Evolutionary conservation across 2,797 vertebrate genomes (phyloP), one percentile per base, ranked within the genome.

Genomic region (Semotilus atromaculatus): DNA sequence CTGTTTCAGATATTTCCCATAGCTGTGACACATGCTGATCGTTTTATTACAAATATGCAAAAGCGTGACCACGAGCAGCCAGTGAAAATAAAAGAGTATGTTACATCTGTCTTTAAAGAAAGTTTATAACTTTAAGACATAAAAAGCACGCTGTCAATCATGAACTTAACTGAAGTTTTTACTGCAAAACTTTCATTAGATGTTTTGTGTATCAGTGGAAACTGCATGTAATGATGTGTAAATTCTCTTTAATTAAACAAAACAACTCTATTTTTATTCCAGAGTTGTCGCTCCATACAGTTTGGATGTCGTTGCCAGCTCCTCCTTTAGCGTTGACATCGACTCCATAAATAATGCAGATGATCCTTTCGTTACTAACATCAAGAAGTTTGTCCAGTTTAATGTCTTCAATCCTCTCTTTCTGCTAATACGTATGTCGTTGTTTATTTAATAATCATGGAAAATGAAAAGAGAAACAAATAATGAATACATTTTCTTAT

Each of bases 1-100:
- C 38, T 82, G 10, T 92, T 93, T 8, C 91, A 97, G 96, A 91
- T 97, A 88, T 97, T 95, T 87, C 95, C 96, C n/a, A 89, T 97
- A 68, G 88, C 97, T 0, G 89, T 89, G 66, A 90, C 93, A 36
- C 96, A 96, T 18, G 95, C 94, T 75, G 94, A 97, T 18, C 10
- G 80, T 83, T 90, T 98, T 76, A 70, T 96, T 51, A 88, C 91
- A 73, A 96, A 96, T 19, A 75, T 97, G 10, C 92, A 88, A 79
- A 85, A 83, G 77, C 88, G 16, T 64, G 90, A 96, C 88, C 90
- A 90, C 79, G 86, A 92, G 43, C 92, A 92, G 40, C 0, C 81
- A 1, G 0, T 97, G 0, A 1, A 92, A n/a, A 45, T 96, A 38
- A 97, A 97, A 90, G 89, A 95, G 96, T 97, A 93, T 88, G 96